These are phyloP conservation scores for Eulemur coronatus DNA, from an alignment of 2,797 vertebrate genomes.

Conservation along the genomic window DNA sequence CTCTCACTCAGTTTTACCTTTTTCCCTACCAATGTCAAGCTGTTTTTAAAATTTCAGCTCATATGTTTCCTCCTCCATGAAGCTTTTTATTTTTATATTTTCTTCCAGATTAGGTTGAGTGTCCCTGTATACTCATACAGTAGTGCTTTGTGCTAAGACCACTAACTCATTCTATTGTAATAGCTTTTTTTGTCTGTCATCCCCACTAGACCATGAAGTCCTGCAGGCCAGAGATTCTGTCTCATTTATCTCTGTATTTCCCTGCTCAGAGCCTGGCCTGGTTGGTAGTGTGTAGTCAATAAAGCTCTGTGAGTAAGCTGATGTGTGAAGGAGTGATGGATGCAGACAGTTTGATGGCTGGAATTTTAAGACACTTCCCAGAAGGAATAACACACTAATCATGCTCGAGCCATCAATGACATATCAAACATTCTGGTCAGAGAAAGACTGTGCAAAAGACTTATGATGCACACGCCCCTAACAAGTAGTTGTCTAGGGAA, in stretches of 20 bases:
- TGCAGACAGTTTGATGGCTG: neutral
- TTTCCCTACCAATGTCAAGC: neutral
- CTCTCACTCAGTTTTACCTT: neutral
- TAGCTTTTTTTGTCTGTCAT: neutral
- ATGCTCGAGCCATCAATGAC: neutral
- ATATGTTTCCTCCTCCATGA: neutral
- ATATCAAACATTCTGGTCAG: neutral
- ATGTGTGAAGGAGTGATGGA: neutral
- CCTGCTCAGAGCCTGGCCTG: neutral
- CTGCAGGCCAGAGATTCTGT: neutral
- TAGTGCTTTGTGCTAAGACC: neutral
- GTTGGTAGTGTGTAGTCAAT: neutral
- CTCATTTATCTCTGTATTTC: neutral
- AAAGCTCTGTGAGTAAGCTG: neutral
- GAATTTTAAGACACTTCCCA: neutral
- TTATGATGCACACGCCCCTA: accelerated
- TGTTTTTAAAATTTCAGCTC: neutral
- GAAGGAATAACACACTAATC: neutral
- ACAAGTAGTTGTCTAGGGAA: neutral
- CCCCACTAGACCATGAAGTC: neutral
- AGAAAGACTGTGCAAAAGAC: neutral
- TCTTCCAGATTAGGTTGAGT: neutral
- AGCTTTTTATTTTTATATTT: neutral
- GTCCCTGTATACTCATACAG: neutral
- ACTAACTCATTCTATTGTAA: neutral